phyloP scores from a whole-genome alignment of 1,140 invertebrate species.

The Coptotermes formosanus region DNA sequence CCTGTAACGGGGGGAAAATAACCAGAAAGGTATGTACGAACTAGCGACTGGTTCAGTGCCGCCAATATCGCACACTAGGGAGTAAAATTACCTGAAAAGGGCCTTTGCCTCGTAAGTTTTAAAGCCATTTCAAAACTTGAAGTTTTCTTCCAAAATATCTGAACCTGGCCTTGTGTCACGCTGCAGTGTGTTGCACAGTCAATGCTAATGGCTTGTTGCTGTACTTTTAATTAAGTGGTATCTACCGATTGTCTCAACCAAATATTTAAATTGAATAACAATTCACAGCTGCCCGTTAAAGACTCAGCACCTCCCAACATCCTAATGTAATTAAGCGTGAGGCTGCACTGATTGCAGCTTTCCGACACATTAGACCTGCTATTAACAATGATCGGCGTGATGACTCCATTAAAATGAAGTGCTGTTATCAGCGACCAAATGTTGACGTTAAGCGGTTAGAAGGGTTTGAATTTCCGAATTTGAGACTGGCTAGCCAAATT shows the following conservation, averaged over 20 bases:
- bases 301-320: not conserved
- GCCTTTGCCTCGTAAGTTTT: too few species aligned
- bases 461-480: not conserved
- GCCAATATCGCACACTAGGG: too few species aligned
- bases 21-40: too few species aligned
- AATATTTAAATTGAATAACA: not conserved
- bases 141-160: not conserved
- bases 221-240: slow-evolving; percentile 15
- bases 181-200: not conserved
- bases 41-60: too few species aligned
- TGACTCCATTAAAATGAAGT: slow-evolving; percentile 1
- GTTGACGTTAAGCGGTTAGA: not conserved
- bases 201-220: not conserved
- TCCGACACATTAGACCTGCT: not conserved
- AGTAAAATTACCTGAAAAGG: too few species aligned
- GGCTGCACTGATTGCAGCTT: not conserved
- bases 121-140: too few species aligned
- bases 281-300: not conserved
- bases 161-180: not conserved
- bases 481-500: not conserved
- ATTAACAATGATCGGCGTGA: not conserved
- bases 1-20: too few species aligned
- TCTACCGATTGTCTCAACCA: not conserved
- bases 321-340: not conserved
- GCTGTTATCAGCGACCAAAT: not conserved